Base-by-base conservation (phyloP, 53 echinoderm and acorn worm genomes). In the Echinometra lucunter region DNA sequence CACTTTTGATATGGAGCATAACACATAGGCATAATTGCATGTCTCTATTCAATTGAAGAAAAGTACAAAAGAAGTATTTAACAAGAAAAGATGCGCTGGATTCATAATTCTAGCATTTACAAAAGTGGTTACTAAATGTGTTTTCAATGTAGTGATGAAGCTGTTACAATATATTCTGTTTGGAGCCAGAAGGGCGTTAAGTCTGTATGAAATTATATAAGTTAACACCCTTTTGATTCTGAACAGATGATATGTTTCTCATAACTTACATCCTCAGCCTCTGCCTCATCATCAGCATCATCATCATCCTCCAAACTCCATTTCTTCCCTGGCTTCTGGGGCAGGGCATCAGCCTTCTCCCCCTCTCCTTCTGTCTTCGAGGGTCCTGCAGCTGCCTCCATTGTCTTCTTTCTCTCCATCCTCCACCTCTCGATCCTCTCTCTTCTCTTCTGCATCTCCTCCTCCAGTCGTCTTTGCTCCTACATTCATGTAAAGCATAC, bases 301-400 rank as follows among this genome's bases (percentile, higher is more conserved):
- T 97, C 97, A 38, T 98, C 98, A 96, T 98, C 98, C 74, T 98
- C 98, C 25, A 98, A 91, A 74, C 96, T 98, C 98, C 98, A 98
- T 49, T 98, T 97, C 95, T 98, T 98, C 21, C 95, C 96, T 3
- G 42, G 78, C 18, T 94, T n/a, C 82, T 95, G 80, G 9, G 95
- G 82, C 37, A 19, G 11, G 30, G 66, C 60, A 21, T 95, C 88
- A 1, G 80, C 90, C 60, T 94, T 93, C 89, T 93, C 90, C 4
- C 82, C 95, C 69, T 97, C 96, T 16, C 91, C 96, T 37, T 97
- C 96, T 1, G 91, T 89, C 18, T 88, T 60, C 5, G 95, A 93
- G 13, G 92, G 49, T 44, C 95, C 96, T 7, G 94, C 92, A 2
- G 96, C 93, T 47, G 90, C 74, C 32, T 96, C 97, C 38, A 57